Base-by-base conservation (phyloP, 1,140 invertebrate species). In the Metopolophium dirhodum region DNA sequence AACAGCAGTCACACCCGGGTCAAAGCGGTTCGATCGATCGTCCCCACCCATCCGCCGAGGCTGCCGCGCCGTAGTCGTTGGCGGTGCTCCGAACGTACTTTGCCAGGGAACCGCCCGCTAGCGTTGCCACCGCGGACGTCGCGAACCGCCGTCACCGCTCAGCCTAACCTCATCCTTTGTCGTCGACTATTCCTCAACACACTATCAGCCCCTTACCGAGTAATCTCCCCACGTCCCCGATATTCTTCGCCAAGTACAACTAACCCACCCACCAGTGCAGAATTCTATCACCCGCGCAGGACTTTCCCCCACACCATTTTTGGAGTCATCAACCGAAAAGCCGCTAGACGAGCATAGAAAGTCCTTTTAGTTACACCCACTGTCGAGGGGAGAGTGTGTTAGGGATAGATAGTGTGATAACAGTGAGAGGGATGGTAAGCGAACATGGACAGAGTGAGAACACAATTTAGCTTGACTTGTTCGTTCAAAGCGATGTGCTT, bases 21-120 rank as follows among this genome's bases (percentile, higher is more conserved):
- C 94, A 85, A 93, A 86, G 93, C 90, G n/a, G 77, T 94, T 85
- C 90, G 51, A 93, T 93, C 93, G 91, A 93, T 91, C 91, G 90
- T 51, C 91, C 51, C 93, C 37, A 14, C 82, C 82, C 41, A 51
- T 37, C 37, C 51, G 51, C 47, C 83, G 37, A 37, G 35, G 41
- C n/a, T 49, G 18, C 54, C 88, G 35, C 88, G 30, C 23, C 47
- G 86, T 20, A 45, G 86, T 30, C 30, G 86, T 30, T 8, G 23
- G 30, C 47, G 47, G 45, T 87, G 45, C 83, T 85, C 83, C 47
- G 87, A 35, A 37, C 54, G 54, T 37, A 61, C 54, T 90, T 90
- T 61, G 88, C 88, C 88, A 30, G 37, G 88, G 49, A 89, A 89
- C 87, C 87, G 49, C 87, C 35, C 86, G 37, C 30, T n/a, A 20